Base-by-base conservation (phyloP, 2,797 vertebrate species). In the Spea hammondii region DNA sequence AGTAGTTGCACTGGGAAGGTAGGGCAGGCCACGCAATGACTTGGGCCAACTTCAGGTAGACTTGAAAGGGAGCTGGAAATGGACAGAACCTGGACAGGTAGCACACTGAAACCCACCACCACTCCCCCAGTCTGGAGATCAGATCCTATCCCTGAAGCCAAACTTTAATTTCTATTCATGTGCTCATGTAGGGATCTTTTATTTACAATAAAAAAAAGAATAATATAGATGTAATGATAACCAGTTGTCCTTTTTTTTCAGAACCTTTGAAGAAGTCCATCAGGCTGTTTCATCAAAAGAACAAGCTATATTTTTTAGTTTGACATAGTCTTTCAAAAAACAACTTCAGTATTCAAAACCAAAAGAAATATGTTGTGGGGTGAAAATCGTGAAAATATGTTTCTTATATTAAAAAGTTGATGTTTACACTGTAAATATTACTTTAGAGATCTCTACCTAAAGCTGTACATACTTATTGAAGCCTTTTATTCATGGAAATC, bases 351-450 rank as follows among this genome's bases (percentile, higher is more conserved):
- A 91, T 93, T 92, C 89, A 91, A 93, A 92, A 88, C 91, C 88
- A 88, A 90, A 92, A 88, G 91, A 88, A 89, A 90, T 12, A 87
- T 91, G 91, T 92, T 91, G 90, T 91, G 85, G 89, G 88, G 90
- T 93, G 90, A 92, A 90, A 89, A 83, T 88, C 87, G 91, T 92
- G 89, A 87, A 87, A 90, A 89, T 89, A 94, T 91, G 89, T 90
- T 91, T 90, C 88, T 93, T 89, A 91, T 90, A 85, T 91, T 92
- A 91, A 90, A 92, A 88, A 91, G 85, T 94, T 90, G 91, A 91
- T 93, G 89, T 94, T 96, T 94, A 95, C 92, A 93, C 87, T 96
- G 94, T 95, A 95, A 93, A 95, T 94, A 94, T 91, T 88, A 91
- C 87, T 89, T 89, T 86, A 88, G 87, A 91, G 86, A 86, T 90